Conservation (phyloP, 1,140 invertebrate species). For the Pentalonia nigronervosa region DNA sequence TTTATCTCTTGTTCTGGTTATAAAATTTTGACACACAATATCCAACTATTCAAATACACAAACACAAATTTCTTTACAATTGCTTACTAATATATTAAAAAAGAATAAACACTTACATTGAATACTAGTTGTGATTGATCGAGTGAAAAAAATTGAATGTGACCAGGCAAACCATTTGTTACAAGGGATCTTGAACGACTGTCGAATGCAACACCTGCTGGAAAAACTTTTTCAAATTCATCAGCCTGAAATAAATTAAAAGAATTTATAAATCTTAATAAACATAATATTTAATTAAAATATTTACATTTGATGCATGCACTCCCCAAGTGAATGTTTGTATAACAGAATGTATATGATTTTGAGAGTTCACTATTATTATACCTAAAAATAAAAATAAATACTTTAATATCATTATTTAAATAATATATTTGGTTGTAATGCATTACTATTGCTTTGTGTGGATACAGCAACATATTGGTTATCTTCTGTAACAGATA, state of each 20-base stretch:
- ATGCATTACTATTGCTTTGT: conserved; percentile 74
- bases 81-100: neutral
- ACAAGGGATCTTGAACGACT: conserved; percentile 73
- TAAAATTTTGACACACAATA: conserved; percentile 76
- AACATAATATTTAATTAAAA: neutral
- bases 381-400: conserved; percentile 67
- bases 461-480: conserved; percentile 73
- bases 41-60: conserved; percentile 70
- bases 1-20: conserved; percentile 70
- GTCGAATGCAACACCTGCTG: conserved; percentile 74
- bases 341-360: conserved; percentile 69
- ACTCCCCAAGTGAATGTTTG: conserved; percentile 74
- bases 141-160: conserved; percentile 82
- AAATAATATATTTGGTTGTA: neutral
- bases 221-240: conserved; percentile 67
- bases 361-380: conserved; percentile 72
- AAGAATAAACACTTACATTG: conserved; percentile 70
- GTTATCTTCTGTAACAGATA: conserved; percentile 74
- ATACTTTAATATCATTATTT: neutral
- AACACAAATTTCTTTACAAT: neutral
- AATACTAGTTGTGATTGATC: conserved; percentile 74
- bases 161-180: conserved; percentile 79
- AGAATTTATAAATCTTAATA: neutral
- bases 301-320: conserved; percentile 48
- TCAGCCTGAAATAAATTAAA: conserved; percentile 62